Evolutionary conservation across 1,140 invertebrate genomes (phyloP), one percentile per base, ranked within the genome.

Genomic region (Colletes latitarsis): DNA sequence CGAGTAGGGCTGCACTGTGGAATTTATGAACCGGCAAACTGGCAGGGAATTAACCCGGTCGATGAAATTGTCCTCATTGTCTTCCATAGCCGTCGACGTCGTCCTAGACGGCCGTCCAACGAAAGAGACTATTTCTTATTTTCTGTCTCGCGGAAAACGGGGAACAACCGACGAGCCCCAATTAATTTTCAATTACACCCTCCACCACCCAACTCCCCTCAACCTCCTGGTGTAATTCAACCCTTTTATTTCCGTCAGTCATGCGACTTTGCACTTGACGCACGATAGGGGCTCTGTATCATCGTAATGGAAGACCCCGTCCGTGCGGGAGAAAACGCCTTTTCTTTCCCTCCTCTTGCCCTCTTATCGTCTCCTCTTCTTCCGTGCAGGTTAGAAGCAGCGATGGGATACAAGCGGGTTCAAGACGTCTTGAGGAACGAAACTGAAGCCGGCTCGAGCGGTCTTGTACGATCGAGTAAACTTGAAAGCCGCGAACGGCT

Each of bases 141-240:
- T 52, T 60, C 53, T 12, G 30, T 67, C 63, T 58, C 14, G 60
- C n/a, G n/a, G 9, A n/a, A 46, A 75, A 62, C 55, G 39, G 68
- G 62, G 77, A 82, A 66, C 62, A 55, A 49, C 10, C 8, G 43
- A 43, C 73, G 41, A n/a, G 52, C 58, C 30, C 57, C 68, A 70
- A 85, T 85, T 86, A 86, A 86, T 85, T 86, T 86, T 86, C 80
- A 82, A 86, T 86, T 85, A 82, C 68, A 19, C 19, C 46, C 52
- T 30, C 30, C 30, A 2, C 30, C 30, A 30, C 30, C 30, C 30
- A n/a, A 30, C 67, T 52, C 10, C 4, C 72, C 19, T 12, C 52
- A 43, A 52, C 68, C 15, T 12, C 39, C 46, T 41, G 17, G 6
- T n/a, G 67, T 79, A 76, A 82, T 74, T 76, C 62, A 76, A 17